Evolutionary conservation across 2,113 vertebrate species (phyloP), one percentile per base, ranked within the genome.

Genomic region (Centropus bengalensis): DNA sequence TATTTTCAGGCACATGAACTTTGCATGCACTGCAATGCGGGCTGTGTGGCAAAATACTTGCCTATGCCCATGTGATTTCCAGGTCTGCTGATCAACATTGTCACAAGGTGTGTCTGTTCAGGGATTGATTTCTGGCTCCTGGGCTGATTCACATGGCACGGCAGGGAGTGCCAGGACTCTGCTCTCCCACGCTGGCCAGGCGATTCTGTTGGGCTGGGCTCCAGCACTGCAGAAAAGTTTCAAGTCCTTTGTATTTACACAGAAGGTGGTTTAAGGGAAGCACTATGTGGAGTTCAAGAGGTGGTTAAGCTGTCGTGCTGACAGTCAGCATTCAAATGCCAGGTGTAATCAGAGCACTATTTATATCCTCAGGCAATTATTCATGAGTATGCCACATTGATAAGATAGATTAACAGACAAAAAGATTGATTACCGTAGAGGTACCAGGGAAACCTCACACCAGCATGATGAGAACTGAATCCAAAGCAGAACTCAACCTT

Each of bases 401-500:
- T 84, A 81, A 93, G 58, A 59, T 87, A 26, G 45, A 54, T 63
- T 66, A 91, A 88, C 63, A 88, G 75, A 63, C 58, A 84, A 42
- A 91, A 47, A 17, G 73, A 70, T 63, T 63, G 64, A 90, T 93
- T 85, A 60, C n/a, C 16, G 44, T 1, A 17, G 23, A 78, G 55
- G 40, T 17, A 68, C 22, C 49, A n/a, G 69, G 47, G 36, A 78
- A 88, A 79, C 9, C 36, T 86, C 77, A 27, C 66, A 36, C 4
- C 49, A 51, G n/a, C n/a, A 33, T 16, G 30, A 20, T 8, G 23
- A 63, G 64, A 33, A 55, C 60, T 16, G 16, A 76, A 87, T 73
- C 62, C 59, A 73, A 68, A 71, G 52, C 40, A 69, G 15, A 77
- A 54, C 9, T 18, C 54, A 80, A 7, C 7, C 40, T 69, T 27